phyloP scores from a whole-genome alignment of 1,140 invertebrate genomes.

The Zaprionus camerounensis region DNA sequence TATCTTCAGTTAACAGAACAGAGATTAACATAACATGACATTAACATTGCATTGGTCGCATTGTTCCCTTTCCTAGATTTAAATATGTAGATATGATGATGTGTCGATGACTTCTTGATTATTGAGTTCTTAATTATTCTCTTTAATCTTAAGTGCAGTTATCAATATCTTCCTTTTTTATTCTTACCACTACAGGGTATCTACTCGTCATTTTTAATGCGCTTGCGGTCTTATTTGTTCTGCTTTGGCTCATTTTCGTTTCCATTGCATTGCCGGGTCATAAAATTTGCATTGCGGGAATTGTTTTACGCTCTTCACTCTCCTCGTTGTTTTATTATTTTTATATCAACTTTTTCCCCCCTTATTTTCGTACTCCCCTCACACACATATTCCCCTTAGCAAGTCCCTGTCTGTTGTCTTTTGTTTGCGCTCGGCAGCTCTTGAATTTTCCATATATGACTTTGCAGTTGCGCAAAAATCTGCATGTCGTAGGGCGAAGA shows the following conservation, averaged over 20 bases:
- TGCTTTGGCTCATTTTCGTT: conserved; percentile 22
- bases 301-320: conserved; percentile 38
- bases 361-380: background rate
- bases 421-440: conserved; percentile 24
- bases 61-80: too few species aligned
- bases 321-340: conserved; percentile 6
- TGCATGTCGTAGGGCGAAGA: conserved; percentile 11
- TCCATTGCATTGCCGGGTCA: conserved; percentile 40
- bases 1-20: background rate
- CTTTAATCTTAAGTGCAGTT: too few species aligned
- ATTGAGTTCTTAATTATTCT: too few species aligned
- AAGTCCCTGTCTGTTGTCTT: background rate
- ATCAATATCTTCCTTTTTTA: too few species aligned
- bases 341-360: background rate
- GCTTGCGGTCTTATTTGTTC: conserved; percentile 3
- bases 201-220: background rate
- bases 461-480: conserved; percentile 21
- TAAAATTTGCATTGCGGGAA: conserved; percentile 68
- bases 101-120: too few species aligned
- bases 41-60: too few species aligned
- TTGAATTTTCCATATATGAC: conserved; percentile 49
- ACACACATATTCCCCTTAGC: background rate
- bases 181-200: background rate
- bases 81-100: too few species aligned
- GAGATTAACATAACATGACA: background rate